Percentiles rank a stretch among this genome's conserved stretches.
phyloP scores from a whole-genome alignment of 2,888 invertebrate species.

The Leucoma salicis region DNA sequence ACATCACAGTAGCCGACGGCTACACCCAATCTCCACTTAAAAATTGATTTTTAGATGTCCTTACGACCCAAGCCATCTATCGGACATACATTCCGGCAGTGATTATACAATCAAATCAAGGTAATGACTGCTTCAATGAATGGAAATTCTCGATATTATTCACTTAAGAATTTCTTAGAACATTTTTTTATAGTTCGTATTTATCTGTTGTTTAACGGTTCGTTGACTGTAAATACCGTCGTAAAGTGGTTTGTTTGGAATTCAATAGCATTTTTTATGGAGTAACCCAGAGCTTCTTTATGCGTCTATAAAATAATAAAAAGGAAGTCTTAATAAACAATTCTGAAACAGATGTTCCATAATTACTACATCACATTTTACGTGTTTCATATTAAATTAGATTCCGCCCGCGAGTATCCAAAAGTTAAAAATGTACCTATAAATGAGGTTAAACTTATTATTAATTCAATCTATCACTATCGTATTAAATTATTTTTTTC shows the following conservation, averaged over 20 bases:
- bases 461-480: too few relatives aligned
- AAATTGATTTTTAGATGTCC: too few relatives aligned
- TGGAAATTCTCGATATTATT: background rate
- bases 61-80: too few relatives aligned
- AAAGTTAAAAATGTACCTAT: too few relatives aligned
- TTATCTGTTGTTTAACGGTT: background rate
- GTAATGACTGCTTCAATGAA: background rate
- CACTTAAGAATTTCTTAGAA: background rate
- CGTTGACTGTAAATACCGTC: background rate
- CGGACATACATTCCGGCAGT: too few relatives aligned
- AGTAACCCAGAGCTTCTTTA: background rate
- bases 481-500: too few relatives aligned
- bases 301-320: background rate
- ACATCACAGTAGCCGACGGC: too few relatives aligned
- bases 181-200: background rate
- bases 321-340: background rate
- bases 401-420: too few relatives aligned
- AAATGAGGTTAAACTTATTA: too few relatives aligned
- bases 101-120: too few relatives aligned
- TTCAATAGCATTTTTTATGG: background rate
- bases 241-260: background rate
- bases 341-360: background rate
- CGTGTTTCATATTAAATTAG: too few relatives aligned
- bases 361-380: conserved; percentile 17
- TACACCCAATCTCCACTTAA: too few relatives aligned